These are phyloP conservation scores for Cariama cristata DNA, from an alignment of 2,113 vertebrate genomes.

Conservation along the genomic window DNA sequence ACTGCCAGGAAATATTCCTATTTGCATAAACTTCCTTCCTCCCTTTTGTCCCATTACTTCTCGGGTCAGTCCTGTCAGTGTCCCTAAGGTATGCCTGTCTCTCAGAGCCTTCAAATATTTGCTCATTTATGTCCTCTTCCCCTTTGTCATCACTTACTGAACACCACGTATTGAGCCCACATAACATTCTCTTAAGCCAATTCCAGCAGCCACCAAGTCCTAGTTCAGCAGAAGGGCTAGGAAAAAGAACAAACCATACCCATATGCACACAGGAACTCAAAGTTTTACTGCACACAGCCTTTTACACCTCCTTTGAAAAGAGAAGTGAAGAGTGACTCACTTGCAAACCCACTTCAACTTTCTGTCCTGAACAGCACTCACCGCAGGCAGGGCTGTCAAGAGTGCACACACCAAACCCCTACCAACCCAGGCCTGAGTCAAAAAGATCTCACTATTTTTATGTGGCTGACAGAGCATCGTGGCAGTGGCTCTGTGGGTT, in stretches of 20 bases:
- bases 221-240: background rate
- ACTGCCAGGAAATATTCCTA: background rate
- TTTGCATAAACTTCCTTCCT: background rate
- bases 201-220: background rate
- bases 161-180: background rate
- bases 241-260: background rate
- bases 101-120: background rate
- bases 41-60: background rate
- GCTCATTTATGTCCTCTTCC: background rate
- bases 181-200: rapidly evolving
- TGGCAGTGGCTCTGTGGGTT: rapidly evolving
- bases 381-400: background rate
- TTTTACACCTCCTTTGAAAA: background rate
- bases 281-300: background rate
- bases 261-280: background rate
- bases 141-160: background rate
- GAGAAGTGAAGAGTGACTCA: slow-evolving; percentile 16
- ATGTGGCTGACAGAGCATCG: background rate
- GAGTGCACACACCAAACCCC: background rate
- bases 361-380: slow-evolving; percentile 40
- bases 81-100: background rate
- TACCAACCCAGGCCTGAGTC: background rate
- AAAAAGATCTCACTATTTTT: background rate
- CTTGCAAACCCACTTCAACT: background rate
- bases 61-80: background rate